These are phyloP conservation scores for Myiagra hebetior DNA, from an alignment of 2,113 vertebrate species.

Conservation along the genomic window DNA sequence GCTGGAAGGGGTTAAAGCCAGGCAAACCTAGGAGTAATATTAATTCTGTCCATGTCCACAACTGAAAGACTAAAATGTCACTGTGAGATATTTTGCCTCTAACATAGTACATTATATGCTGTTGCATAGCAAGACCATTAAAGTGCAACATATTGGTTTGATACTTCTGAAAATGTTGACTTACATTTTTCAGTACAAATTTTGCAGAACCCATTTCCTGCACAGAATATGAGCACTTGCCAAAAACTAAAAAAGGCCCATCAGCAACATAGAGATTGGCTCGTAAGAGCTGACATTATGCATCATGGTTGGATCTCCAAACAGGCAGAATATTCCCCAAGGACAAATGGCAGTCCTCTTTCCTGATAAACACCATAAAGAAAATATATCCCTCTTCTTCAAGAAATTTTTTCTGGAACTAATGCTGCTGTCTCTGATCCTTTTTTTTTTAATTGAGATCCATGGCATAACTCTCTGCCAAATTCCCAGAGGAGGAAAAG, in stretches of 20 bases:
- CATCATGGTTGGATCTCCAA: not conserved
- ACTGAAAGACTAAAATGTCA: not conserved
- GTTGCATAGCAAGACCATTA: fast-evolving
- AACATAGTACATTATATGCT: not conserved
- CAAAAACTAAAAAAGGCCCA: not conserved
- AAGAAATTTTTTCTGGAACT: not conserved
- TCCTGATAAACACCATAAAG: not conserved
- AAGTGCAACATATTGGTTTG: not conserved
- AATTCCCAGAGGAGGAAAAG: not conserved
- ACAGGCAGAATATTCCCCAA: not conserved
- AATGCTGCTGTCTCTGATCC: not conserved
- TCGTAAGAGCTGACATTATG: not conserved
- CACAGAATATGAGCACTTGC: not conserved
- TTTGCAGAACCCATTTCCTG: not conserved
- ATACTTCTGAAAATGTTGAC: not conserved
- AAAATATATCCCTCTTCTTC: not conserved
- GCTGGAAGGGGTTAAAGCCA: not conserved
- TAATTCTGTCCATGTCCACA: not conserved
- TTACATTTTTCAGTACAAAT: not conserved
- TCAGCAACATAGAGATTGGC: not conserved
- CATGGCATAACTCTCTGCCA: not conserved
- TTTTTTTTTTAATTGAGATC: not conserved
- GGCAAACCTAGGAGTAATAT: not conserved
- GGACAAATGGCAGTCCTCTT: not conserved
- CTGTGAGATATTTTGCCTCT: not conserved